These are phyloP conservation scores for Ctenoplectra terminalis DNA, from an alignment of 1,140 invertebrate species.

Conservation along the genomic window DNA sequence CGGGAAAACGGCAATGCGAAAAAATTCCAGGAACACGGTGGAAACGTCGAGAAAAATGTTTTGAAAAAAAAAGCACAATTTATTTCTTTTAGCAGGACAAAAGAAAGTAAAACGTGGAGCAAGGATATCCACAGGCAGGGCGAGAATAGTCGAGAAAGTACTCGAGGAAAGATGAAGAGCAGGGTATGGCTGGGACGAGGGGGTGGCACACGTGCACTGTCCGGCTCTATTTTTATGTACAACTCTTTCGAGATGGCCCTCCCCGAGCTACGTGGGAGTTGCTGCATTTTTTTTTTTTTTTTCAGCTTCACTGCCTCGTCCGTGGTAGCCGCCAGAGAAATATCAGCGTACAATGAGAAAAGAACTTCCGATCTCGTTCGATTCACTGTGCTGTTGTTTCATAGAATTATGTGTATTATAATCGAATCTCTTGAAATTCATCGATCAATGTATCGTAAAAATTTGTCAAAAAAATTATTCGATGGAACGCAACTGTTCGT, in stretches of 20 bases:
- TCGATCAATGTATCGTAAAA: background rate
- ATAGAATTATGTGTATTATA: too few species aligned
- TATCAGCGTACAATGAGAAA: too few species aligned
- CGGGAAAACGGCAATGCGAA: background rate
- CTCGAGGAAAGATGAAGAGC: constrained; percentile 16
- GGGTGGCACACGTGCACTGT: constrained; percentile 53
- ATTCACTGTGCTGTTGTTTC: too few species aligned
- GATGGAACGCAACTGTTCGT: background rate
- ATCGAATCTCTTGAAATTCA: too few species aligned
- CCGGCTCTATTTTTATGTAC: constrained; percentile 63
- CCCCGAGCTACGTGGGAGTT: constrained; percentile 53
- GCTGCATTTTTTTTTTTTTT: constrained; percentile 29
- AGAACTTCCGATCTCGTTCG: too few species aligned
- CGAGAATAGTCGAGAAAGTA: constrained; percentile 55
- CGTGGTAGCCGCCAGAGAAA: constrained; percentile 8
- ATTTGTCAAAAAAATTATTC: background rate
- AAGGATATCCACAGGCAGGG: constrained; percentile 27
- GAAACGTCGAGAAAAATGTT: background rate
- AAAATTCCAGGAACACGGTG: too few species aligned
- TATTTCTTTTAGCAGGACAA: constrained; percentile 6
- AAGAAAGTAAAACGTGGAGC: constrained; percentile 5
- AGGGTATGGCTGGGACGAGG: background rate
- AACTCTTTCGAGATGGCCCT: constrained; percentile 60
- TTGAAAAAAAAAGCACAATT: background rate
- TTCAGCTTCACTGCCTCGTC: background rate